Percentiles rank a stretch among this genome's conserved stretches.
These are phyloP conservation scores for Emberiza fucata DNA, from an alignment of 2,113 vertebrate species.

Conservation along the genomic window DNA sequence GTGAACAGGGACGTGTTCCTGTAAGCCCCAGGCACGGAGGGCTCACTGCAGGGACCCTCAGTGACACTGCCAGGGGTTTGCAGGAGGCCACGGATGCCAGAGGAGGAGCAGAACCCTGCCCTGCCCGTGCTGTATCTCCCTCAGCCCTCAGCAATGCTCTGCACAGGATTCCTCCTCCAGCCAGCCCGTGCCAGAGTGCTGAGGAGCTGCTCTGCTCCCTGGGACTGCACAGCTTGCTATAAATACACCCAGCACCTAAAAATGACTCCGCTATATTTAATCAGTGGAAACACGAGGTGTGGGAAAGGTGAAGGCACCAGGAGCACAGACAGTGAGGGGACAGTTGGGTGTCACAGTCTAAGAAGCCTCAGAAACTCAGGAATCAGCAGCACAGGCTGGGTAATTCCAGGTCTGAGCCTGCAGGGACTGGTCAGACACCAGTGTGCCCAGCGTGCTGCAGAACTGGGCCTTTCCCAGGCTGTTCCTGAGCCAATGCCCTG, in stretches of 20 bases:
- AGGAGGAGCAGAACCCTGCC: not conserved
- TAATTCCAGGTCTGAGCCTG: not conserved
- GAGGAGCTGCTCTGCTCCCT: not conserved
- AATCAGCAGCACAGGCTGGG: not conserved
- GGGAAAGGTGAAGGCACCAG: not conserved
- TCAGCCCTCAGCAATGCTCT: not conserved
- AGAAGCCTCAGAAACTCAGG: not conserved
- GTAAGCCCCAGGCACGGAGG: not conserved
- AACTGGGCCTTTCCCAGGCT: not conserved
- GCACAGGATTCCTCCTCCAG: not conserved
- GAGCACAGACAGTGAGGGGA: not conserved
- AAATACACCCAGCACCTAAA: not conserved
- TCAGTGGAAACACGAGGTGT: not conserved
- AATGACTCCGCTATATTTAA: constrained; percentile 46
- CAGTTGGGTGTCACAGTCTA: not conserved
- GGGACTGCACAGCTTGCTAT: not conserved
- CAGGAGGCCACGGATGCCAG: not conserved
- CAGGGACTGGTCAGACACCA: not conserved
- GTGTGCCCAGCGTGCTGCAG: not conserved
- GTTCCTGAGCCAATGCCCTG: not conserved
- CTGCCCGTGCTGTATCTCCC: not conserved
- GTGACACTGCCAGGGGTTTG: not conserved
- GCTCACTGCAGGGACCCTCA: not conserved
- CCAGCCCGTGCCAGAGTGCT: not conserved
- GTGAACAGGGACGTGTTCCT: not conserved